Evolutionary conservation across 2,888 invertebrate species (phyloP).

Genomic region (Pseudoips prasinana): DNA sequence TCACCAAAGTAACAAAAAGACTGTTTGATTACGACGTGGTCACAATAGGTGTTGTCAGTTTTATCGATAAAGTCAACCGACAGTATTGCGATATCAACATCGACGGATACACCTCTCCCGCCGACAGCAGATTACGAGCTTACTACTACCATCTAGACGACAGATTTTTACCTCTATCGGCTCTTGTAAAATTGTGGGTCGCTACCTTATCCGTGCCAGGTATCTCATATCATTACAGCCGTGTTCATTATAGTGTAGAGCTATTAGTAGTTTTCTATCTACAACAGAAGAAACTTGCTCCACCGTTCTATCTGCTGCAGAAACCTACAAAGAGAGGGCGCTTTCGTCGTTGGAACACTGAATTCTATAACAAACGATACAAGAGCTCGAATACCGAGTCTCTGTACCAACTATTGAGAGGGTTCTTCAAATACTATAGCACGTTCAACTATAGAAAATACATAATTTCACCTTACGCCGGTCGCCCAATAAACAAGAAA

Average conservation of each 20-base stretch:
- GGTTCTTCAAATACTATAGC: constrained; percentile 43
- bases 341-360: background rate
- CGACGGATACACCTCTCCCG: background rate
- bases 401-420: constrained; percentile 37
- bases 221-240: background rate
- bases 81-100: background rate
- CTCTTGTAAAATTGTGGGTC: constrained; percentile 10
- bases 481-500: constrained; percentile 1
- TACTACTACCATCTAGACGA: constrained; percentile 6
- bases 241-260: constrained; percentile 1
- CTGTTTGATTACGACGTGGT: no score
- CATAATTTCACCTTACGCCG: constrained; percentile 1
- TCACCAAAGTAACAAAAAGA: background rate
- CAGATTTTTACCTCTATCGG: constrained; percentile 4
- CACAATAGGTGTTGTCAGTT: background rate
- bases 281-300: constrained; percentile 14
- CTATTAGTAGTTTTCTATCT: constrained; percentile 23
- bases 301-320: background rate
- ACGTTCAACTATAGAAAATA: constrained; percentile 21
- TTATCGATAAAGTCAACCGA: background rate
- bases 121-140: constrained; percentile 4
- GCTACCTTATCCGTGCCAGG: no score
- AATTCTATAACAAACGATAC: background rate
- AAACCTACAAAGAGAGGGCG: background rate
- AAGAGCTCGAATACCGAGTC: constrained; percentile 8